These are phyloP conservation scores for Chauna torquata DNA, from an alignment of 2,113 vertebrate species.

Conservation along the genomic window DNA sequence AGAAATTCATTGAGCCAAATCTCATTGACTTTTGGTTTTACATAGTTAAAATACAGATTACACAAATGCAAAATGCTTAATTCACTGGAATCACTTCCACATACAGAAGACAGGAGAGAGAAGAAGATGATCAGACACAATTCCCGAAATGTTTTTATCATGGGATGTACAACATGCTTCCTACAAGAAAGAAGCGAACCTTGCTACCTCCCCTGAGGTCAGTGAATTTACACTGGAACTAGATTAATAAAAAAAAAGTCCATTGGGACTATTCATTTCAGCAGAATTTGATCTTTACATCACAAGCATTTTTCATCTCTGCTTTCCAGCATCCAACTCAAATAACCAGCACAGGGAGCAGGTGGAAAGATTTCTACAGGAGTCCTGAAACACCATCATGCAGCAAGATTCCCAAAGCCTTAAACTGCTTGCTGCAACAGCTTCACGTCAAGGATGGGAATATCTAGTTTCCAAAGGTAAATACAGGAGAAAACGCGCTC, in stretches of 20 bases:
- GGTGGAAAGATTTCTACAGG: not conserved
- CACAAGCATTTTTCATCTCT: not conserved
- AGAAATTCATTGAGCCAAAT: constrained; percentile 17
- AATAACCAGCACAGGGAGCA: not conserved
- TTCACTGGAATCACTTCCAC: not conserved
- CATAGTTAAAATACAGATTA: not conserved
- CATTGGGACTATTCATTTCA: not conserved
- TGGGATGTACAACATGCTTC: not conserved
- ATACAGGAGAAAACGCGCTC: not conserved
- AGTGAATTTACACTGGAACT: not conserved
- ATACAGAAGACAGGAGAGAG: not conserved
- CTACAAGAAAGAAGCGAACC: not conserved
- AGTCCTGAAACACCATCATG: not conserved
- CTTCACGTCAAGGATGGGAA: not conserved
- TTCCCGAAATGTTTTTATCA: not conserved
- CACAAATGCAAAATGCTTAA: not conserved
- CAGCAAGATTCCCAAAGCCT: not conserved
- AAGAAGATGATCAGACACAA: not conserved
- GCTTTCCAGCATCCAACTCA: not conserved
- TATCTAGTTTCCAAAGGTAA: not conserved
- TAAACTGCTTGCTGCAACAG: not conserved
- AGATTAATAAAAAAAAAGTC: not conserved
- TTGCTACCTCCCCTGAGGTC: not conserved
- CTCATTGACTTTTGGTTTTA: constrained; percentile 24
- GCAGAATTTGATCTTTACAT: not conserved